A percentile compares a stretch with the other conserved stretches of the same genome.
phyloP scores from a whole-genome alignment of 2,797 vertebrate genomes.

The Pogonophryne albipinna region DNA sequence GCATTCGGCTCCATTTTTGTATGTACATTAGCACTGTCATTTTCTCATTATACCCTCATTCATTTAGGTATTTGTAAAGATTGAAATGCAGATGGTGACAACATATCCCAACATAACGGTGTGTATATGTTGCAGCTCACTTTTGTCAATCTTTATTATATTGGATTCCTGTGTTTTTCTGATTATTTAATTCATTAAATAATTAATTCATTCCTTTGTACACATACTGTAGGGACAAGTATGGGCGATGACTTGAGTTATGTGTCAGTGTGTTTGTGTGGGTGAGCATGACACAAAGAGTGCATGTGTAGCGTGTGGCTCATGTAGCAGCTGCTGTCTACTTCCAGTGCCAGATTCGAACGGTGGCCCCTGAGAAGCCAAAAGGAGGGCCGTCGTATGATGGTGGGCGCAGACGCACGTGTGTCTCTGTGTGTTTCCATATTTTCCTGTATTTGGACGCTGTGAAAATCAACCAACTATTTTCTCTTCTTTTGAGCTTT shows the following conservation, averaged over 20 bases:
- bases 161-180: conserved; percentile 5
- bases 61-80: neutral
- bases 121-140: neutral
- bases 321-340: conserved; percentile 58
- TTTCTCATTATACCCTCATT: neutral
- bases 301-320: conserved; percentile 55
- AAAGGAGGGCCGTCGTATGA: conserved; percentile 11
- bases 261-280: neutral
- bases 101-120: neutral
- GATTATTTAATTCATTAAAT: conserved; percentile 18
- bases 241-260: conserved; percentile 4
- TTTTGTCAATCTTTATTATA: neutral
- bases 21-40: neutral
- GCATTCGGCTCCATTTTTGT: too few relatives aligned
- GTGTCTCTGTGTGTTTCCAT: conserved; percentile 36
- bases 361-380: conserved; percentile 23
- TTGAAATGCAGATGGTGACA: neutral
- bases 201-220: too few relatives aligned
- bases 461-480: conserved; percentile 37
- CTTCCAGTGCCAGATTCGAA: conserved; percentile 59
- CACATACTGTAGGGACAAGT: conserved; percentile 19
- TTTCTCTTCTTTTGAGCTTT: conserved; percentile 34
- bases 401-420: conserved; percentile 1
- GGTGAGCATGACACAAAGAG: conserved; percentile 18
- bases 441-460: conserved; percentile 13